Percentiles rank a stretch among this genome's conserved stretches.
Evolutionary conservation across 2,888 invertebrate genomes (phyloP).

Genomic region (Mythimna albipuncta): DNA sequence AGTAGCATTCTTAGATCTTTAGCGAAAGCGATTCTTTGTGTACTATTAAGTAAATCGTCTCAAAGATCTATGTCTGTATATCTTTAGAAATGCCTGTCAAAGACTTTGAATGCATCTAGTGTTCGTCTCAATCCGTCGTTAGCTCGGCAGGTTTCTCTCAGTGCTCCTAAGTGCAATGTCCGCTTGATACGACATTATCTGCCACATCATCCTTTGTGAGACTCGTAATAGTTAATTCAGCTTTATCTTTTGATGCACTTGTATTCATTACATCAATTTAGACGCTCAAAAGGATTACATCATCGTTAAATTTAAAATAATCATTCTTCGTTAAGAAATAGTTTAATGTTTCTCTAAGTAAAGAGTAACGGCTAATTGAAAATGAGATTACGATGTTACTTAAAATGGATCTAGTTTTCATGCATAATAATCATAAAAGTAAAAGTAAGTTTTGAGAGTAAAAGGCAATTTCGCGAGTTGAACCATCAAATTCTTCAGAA

Average conservation of each 20-base stretch:
- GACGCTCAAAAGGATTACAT: conserved; percentile 45
- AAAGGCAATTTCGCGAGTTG: conserved; percentile 34
- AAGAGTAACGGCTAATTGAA: conserved; percentile 27
- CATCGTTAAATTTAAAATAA: conserved; percentile 48
- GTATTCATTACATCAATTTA: conserved; percentile 57
- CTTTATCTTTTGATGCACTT: conserved; percentile 57
- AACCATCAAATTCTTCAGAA: conserved; percentile 21
- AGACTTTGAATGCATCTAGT: conserved; percentile 22
- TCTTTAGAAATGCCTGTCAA: conserved; percentile 21
- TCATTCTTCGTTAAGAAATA: conserved; percentile 21
- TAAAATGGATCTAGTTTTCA: conserved; percentile 52
- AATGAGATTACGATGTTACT: conserved; percentile 41
- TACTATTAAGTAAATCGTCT: conserved; percentile 5
- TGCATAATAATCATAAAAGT: conserved; percentile 53
- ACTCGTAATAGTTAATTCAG: conserved; percentile 36
- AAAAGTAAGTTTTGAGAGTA: conserved; percentile 51
- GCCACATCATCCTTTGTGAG: conserved; percentile 37
- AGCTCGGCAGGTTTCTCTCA: conserved; percentile 38
- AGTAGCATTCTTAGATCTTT: conserved; percentile 6
- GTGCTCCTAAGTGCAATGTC: conserved; percentile 52
- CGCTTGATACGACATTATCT: conserved; percentile 33
- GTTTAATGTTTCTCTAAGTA: conserved; percentile 1
- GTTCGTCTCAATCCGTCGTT: conserved; percentile 25
- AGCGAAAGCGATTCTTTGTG: conserved; percentile 11
- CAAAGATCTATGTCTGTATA: conserved; percentile 3